These are phyloP conservation scores for Thaleichthys pacificus DNA, from an alignment of 2,797 vertebrate genomes.

Conservation along the genomic window DNA sequence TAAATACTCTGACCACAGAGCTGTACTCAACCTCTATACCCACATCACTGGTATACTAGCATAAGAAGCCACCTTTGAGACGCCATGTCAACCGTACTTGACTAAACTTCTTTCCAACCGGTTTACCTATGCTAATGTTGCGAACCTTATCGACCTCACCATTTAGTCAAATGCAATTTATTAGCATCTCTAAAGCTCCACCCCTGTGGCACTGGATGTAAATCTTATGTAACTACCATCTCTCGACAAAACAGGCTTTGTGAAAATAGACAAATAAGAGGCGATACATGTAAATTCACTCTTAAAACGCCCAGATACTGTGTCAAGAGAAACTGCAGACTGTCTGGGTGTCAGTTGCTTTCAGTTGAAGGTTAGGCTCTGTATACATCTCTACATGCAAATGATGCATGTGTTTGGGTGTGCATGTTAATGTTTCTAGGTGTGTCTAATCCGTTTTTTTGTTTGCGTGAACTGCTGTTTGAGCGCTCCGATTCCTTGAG, in stretches of 20 bases:
- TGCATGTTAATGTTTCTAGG: not conserved
- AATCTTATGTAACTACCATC: conserved; percentile 33
- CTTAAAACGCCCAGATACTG: not conserved
- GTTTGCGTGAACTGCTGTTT: not conserved
- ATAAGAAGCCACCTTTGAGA: too few relatives aligned
- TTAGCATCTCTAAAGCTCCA: not conserved
- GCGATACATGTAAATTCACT: not conserved
- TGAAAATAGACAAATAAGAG: not conserved
- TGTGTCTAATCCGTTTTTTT: not conserved
- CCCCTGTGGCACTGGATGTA: conserved; percentile 3
- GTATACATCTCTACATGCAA: too few relatives aligned
- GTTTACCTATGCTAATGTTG: too few relatives aligned
- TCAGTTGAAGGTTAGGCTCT: not conserved
- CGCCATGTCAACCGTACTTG: too few relatives aligned
- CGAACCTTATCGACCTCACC: conserved; percentile 11
- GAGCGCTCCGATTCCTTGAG: not conserved
- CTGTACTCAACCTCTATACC: too few relatives aligned
- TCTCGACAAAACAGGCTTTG: conserved; percentile 11
- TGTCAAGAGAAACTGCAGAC: not conserved
- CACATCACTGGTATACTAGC: too few relatives aligned
- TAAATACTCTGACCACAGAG: too few relatives aligned
- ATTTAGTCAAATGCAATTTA: conserved; percentile 21
- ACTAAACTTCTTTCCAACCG: too few relatives aligned
- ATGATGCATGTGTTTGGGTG: not conserved
- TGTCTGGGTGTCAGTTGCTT: not conserved